Evolutionary conservation across 2,797 vertebrate species (phyloP), one percentile per base, ranked within the genome.

Genomic region (Amphiprion clarkii): DNA sequence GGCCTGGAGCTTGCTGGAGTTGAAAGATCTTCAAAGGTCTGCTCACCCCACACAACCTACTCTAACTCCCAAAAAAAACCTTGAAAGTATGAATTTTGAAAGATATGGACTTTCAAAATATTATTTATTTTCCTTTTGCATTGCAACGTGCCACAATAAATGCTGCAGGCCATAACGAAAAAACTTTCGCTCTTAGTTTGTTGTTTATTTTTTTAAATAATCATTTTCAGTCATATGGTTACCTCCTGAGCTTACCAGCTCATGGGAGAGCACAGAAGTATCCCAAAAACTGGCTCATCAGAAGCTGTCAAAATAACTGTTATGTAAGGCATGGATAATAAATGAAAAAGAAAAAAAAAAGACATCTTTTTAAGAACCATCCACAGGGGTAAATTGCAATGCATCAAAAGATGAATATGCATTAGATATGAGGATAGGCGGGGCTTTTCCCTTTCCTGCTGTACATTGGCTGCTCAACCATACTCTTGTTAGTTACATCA

Each of bases 381-480:
- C 92, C 93, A 91, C 84, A 76, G 79, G 92, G 92, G 88, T 89
- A 87, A 89, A 91, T 84, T 83, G 91, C 82, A 91, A 92, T 87
- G 91, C 92, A 93, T 95, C 93, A 94, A 94, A 95, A 93, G 92
- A 91, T 79, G 91, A 90, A 93, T 90, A 94, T 93, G 90, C 90
- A 93, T 93, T 86, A 93, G 83, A 94, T 86, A 91, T 91, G 85
- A 82, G 71, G 65, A 72, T 79, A 79, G 83, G 88, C 66, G 74
- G 68, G 72, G 84, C 82, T 56, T 86, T 77, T 81, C 62, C 69
- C 54, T 44, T 77, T 75, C 51, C 83, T 51, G 73, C 79, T 75
- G 63, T 81, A 86, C 60, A 79, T 82, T 74, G 68, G 84, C 82
- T 85, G 74, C 68, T 84, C 74, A 76, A 64, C 57, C 16, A 79